phyloP scores from a whole-genome alignment of 1,140 invertebrate genomes.

The Eumeta japonica region DNA sequence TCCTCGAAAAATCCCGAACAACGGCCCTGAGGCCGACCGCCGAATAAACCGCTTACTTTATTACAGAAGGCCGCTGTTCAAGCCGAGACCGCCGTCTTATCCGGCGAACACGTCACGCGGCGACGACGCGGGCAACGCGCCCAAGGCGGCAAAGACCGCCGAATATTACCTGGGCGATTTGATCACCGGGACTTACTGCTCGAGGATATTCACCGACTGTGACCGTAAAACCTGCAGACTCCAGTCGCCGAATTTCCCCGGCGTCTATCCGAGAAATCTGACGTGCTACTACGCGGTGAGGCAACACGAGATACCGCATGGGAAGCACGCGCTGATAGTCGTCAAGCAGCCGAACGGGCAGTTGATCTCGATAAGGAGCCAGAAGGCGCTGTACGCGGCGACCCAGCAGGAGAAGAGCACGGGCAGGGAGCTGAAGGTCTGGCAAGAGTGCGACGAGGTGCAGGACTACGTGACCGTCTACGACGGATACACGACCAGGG shows the following conservation, averaged over 20 bases:
- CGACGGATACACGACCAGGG: constrained; percentile 84
- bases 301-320: constrained; percentile 76
- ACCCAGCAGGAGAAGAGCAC: constrained; percentile 46
- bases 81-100: constrained; percentile 41
- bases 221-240: constrained; percentile 82
- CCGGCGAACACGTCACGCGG: constrained; percentile 48
- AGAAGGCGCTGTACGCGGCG: constrained; percentile 59
- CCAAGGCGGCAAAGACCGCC: constrained; percentile 34
- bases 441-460: constrained; percentile 83
- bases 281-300: constrained; percentile 85
- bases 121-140: constrained; percentile 34
- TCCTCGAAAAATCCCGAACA: too few relatives aligned
- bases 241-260: constrained; percentile 89
- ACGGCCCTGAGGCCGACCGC: too few relatives aligned
- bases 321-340: constrained; percentile 81
- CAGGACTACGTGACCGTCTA: constrained; percentile 87
- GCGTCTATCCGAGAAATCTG: constrained; percentile 85
- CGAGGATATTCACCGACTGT: constrained; percentile 84
- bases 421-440: constrained; percentile 59
- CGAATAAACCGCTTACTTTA: constrained; percentile 7
- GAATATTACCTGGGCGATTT: constrained; percentile 78
- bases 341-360: constrained; percentile 81
- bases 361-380: constrained; percentile 75
- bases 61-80: constrained; percentile 52
- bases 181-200: constrained; percentile 86